Base-by-base conservation (phyloP, 2,888 invertebrate genomes). In the Trisateles emortualis region DNA sequence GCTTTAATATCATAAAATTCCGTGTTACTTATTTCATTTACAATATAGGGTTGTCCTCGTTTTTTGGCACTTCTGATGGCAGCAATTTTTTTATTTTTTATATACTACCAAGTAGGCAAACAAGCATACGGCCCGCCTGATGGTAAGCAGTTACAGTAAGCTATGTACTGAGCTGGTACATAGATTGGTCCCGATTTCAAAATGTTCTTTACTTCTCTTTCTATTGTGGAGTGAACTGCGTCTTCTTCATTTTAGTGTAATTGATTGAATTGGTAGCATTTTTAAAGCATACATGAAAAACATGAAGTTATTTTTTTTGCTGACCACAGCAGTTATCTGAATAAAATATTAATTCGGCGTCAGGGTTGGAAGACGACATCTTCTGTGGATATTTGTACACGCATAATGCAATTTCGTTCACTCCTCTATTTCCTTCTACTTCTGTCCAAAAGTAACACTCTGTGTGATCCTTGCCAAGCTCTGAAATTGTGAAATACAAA, bases 181-280 rank as follows among this genome's bases (percentile, higher is more conserved):
- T 58, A 58, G n/a, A 49, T 39, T 29, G 59, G 46, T 38, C 54
- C 54, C 46, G 54, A 55, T 16, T 46, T 29, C 26, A 29, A 29
- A 2, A 29, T 8, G 6, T 29, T 29, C 26, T 29, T 29, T 6
- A 29, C 26, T 29, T 29, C 45, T 33, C 52, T 55, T 40, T 59
- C 59, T 35, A 59, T 59, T 14, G 47, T 39, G 32, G 59, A 59
- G 38, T 52, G 45, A 38, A 48, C 48, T 8, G 52, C 51, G 38
- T 67, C 64, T 10, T 24, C 52, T 50, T 63, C 55, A 39, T 64
- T 60, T 49, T 62, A 62, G 64, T 5, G 55, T 66, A 43, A 56
- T 52, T 13, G 51, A 56, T 24, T 51, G 46, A 26, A 56, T 56
- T 30, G 40, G 40, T 26, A 54, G 40, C n/a, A 38, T 24, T 13